Evolutionary conservation across 2,113 vertebrate species (phyloP), one percentile per base, ranked within the genome.

Genomic region (Rhabdomys dilectus): DNA sequence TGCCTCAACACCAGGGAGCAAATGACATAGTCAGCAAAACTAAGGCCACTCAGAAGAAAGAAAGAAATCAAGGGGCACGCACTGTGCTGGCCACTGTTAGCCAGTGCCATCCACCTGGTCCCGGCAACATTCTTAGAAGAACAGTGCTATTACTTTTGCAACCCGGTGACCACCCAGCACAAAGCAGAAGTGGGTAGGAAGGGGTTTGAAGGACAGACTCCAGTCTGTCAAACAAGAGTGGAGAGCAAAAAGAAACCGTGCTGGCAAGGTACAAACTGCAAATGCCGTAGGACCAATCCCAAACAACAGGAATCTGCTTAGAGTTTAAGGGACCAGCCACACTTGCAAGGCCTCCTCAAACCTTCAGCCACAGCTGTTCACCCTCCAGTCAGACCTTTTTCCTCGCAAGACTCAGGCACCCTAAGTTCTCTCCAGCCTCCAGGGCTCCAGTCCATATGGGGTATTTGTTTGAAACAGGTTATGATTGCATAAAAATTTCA

Each of bases 291-390:
- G 31, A 68, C 31, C 66, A 36, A 68, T 34, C 64, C 48, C 34
- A 91, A 93, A 90, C 86, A 94, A 94, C 58, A 15, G 51, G 87
- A 58, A 21, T 78, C 53, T 68, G 45, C 94, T 92, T 60, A 97
- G 88, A n/a, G 3, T 53, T 91, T 53, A 53, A n/a, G 72, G 64
- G 88, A 82, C 51, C 5, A 66, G 31, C 17, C 89, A 45, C 56
- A 73, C 89, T 58, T 94, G 82, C 64, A 72, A 78, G 22, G 19
- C 19, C 36, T 64, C 45, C 76, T 39, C 29, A 45, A 89, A 45
- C 66, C 56, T 85, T 42, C 39, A 86, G 88, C 58, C 60, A 84
- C 56, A 93, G 73, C 45, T 70, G 60, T 10, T 22, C 26, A 48
- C 19, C 26, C n/a, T 60, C 11, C 48, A 34, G 17, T 24, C 29